Conservation (phyloP, 2,113 vertebrate species). For the Scalopus aquaticus region DNA sequence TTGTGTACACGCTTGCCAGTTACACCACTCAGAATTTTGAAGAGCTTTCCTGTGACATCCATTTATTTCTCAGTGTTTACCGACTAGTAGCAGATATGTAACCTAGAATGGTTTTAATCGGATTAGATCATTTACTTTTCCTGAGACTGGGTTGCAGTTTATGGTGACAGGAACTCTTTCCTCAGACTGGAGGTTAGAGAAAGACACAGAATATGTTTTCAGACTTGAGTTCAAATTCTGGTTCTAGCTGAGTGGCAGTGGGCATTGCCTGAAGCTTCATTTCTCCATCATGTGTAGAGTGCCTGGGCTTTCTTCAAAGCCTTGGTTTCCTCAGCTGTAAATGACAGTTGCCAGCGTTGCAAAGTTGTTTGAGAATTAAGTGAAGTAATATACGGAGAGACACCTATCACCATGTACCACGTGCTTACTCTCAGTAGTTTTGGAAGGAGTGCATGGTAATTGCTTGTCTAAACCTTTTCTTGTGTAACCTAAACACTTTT, state of each 20-base stretch:
- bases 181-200: conserved; percentile 2
- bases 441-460: not conserved
- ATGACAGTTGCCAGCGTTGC: not conserved
- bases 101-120: not conserved
- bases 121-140: conserved; percentile 34
- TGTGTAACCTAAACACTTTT: conserved; percentile 18
- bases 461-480: conserved; percentile 35
- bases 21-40: not conserved
- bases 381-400: not conserved
- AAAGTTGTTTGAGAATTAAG: conserved; percentile 14
- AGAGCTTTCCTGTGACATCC: not conserved
- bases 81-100: conserved; percentile 10
- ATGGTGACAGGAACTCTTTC: not conserved
- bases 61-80: conserved; percentile 46
- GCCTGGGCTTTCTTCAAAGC: not conserved
- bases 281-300: not conserved
- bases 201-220: conserved; percentile 47
- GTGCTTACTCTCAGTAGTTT: not conserved
- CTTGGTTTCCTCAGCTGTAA: not conserved
- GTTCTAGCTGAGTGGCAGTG: not conserved
- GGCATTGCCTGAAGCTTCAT: not conserved
- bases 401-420: not conserved
- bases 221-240: not conserved
- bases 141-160: conserved; percentile 31
- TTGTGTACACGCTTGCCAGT: not conserved